These are phyloP conservation scores for Zosterops pallidus DNA, from an alignment of 2,113 vertebrate genomes.

Conservation along the genomic window DNA sequence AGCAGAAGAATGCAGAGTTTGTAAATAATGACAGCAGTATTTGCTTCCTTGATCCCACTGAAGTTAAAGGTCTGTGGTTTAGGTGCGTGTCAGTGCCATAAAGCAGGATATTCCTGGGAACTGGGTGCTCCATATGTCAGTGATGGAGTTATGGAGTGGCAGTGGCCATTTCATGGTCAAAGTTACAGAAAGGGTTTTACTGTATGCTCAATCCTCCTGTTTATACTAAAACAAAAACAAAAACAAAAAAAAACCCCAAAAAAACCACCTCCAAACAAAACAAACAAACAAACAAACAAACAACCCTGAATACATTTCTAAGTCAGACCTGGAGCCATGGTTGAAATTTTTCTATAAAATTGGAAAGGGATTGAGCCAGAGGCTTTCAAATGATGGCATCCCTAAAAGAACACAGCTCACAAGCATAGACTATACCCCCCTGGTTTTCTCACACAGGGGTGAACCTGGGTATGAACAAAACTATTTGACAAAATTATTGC, in stretches of 20 bases:
- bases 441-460: background rate
- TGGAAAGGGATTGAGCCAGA: background rate
- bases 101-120: background rate
- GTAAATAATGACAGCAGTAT: background rate
- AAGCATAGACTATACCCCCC: background rate
- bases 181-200: background rate
- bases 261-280: no score
- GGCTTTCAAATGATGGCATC: background rate
- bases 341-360: background rate
- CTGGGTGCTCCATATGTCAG: background rate
- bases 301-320: background rate
- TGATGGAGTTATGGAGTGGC: background rate
- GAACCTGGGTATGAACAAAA: background rate
- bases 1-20: background rate
- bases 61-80: slow-evolving; percentile 1
- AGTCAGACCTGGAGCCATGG: background rate
- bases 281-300: background rate
- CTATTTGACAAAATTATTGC: background rate
- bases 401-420: background rate
- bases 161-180: background rate
- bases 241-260: no score
- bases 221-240: background rate
- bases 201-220: background rate
- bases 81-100: background rate
- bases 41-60: background rate